Evolutionary conservation across 1,140 invertebrate species (phyloP).

Genomic region (Agraylea sexmaculata): DNA sequence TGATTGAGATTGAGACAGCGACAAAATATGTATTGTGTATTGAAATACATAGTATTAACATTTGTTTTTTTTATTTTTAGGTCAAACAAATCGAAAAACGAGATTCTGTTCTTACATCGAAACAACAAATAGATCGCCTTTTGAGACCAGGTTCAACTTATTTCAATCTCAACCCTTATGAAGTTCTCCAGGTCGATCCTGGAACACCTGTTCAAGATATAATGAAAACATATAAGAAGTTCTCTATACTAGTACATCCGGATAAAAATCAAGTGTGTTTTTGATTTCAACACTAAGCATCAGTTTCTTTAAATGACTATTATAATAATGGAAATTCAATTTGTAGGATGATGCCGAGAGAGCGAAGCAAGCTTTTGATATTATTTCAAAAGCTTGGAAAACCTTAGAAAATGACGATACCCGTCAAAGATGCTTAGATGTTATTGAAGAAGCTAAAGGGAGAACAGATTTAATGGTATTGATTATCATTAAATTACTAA

Average conservation of each 20-base stretch:
- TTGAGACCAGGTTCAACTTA: constrained; percentile 89
- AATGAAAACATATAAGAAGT: constrained; percentile 91
- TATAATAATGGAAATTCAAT: constrained; percentile 4
- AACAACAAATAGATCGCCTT: constrained; percentile 90
- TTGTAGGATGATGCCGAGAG: constrained; percentile 82
- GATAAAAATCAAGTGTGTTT: constrained; percentile 73
- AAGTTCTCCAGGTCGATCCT: constrained; percentile 91
- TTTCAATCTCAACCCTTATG: constrained; percentile 93
- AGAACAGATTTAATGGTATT: constrained; percentile 85
- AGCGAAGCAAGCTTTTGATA: constrained; percentile 89
- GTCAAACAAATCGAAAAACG: constrained; percentile 92
- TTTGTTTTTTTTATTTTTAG: constrained; percentile 46
- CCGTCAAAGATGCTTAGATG: constrained; percentile 86
- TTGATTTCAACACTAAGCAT: neutral
- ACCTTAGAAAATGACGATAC: constrained; percentile 91
- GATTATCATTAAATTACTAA: constrained; percentile 12
- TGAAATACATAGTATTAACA: no score
- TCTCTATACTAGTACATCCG: constrained; percentile 97
- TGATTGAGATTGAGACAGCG: no score
- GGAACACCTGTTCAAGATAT: constrained; percentile 80
- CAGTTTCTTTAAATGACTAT: neutral
- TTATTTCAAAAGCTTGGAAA: constrained; percentile 94
- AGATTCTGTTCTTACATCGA: constrained; percentile 81
- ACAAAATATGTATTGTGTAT: no score
- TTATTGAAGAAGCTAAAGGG: constrained; percentile 94